Evolutionary conservation across 2,888 invertebrate species (phyloP), one percentile per base, ranked within the genome.

Genomic region (Ommatoiulus sabulosus): DNA sequence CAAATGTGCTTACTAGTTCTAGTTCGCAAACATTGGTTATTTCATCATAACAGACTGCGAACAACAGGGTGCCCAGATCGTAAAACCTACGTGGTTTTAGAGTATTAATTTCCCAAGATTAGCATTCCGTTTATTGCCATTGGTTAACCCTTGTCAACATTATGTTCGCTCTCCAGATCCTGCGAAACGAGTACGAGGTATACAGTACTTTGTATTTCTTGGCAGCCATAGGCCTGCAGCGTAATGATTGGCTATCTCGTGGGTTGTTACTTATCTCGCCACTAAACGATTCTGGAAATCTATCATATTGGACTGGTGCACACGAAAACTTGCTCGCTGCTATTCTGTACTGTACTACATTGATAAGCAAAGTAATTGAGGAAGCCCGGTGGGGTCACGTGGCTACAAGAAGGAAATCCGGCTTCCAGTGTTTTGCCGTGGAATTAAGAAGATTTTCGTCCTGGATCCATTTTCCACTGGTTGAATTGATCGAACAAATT

Each of bases 401-500:
- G 63, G 63, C 63, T 63, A 63, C 15, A 63, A 57, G 48, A 57
- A 63, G 63, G 63, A 63, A 20, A 63, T 63, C 63, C 63, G 63
- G n/a, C 63, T 15, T 20, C 63, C 63, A 63, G 20, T 63, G 63
- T 63, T 63, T 63, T 10, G 63, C 63, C 63, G 63, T n/a, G 63
- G 63, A 63, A 63, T 63, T 63, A 63, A 63, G 63, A 8, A 63
- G 63, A 63, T 63, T 63, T 20, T 20, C 15, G 15, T 20, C 20
- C 20, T 63, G 63, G 63, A 63, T 63, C 63, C 63, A 63, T 63
- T 63, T 63, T 63, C 63, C 63, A 63, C 63, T 20, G 63, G 63
- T 63, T 63, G 63, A 20, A 63, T n/a, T 63, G 63, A 63, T 63
- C n/a, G 63, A 63, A 63, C 63, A 63, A 63, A 63, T 63, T 63